Evolutionary conservation across 1,140 invertebrate species (phyloP).

Genomic region (Zaprionus taronus): DNA sequence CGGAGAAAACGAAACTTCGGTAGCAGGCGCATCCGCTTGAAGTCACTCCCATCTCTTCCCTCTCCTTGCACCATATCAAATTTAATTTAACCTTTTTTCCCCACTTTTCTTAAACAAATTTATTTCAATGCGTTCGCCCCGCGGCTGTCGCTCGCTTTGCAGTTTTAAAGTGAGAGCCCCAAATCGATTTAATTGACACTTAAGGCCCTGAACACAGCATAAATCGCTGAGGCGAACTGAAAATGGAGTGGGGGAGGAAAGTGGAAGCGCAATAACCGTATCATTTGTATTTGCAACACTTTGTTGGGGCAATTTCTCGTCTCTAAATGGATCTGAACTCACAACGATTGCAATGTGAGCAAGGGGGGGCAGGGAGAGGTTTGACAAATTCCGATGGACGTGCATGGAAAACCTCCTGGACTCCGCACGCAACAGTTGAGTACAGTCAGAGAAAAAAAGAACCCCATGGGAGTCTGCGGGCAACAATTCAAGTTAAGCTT

Average conservation of each 20-base stretch:
- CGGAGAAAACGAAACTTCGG: constrained; percentile 43
- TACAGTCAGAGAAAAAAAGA: background rate
- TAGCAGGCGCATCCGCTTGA: constrained; percentile 37
- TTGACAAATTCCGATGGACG: constrained; percentile 42
- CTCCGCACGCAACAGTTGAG: constrained; percentile 58
- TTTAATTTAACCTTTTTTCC: constrained; percentile 67
- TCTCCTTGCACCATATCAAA: constrained; percentile 29
- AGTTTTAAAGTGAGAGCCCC: constrained; percentile 27
- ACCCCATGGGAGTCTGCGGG: background rate
- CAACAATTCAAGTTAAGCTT: constrained; percentile 2
- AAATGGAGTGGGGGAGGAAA: background rate
- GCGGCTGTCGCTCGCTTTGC: background rate
- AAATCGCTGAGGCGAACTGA: constrained; percentile 50
- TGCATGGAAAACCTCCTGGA: background rate
- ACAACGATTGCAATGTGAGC: constrained; percentile 60
- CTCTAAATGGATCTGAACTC: constrained; percentile 10
- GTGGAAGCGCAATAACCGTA: constrained; percentile 63
- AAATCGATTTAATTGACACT: constrained; percentile 64
- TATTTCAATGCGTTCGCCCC: constrained; percentile 40
- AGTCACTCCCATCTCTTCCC: background rate
- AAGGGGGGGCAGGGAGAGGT: constrained; percentile 7
- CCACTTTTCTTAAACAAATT: constrained; percentile 67
- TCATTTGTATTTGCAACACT: constrained; percentile 69
- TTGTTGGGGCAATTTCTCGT: constrained; percentile 18
- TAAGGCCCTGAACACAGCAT: constrained; percentile 52